Base-by-base conservation (phyloP, 2,797 vertebrate species). In the Microchirus variegatus region DNA sequence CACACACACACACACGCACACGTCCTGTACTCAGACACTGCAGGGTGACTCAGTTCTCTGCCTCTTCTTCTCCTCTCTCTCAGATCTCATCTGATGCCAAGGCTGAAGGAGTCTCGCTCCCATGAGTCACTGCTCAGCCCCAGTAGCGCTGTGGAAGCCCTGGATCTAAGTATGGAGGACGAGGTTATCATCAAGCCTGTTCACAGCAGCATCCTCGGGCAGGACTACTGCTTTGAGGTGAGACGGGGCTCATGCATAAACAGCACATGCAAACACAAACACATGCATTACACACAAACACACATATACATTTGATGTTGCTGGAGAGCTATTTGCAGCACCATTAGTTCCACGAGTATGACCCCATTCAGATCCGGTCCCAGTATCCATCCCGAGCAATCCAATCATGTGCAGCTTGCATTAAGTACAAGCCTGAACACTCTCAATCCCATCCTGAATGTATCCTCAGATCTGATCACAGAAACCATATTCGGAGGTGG, bases 71-170 rank as follows among this genome's bases (percentile, higher is more conserved):
- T 60, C 49, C 19, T 38, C 76, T 38, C 76, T 68, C 48, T 13
- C 79, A 99, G 98, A 96, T 98, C 97, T 93, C 96, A 98, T 96
- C 95, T 98, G 94, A 99, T 99, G 97, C 96, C 96, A 82, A 99
- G 96, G 90, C 94, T 99, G 96, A 99, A 99, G 87, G 97, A 98
- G 93, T 99, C 98, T 4, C 96, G 97, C 82, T 99, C 97, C 84
- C 97, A 99, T 96, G 98, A 99, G 93, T 99, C 97, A 81, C 90
- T 99, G 92, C 97, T 99, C 91, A 98, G 96, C 90, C 98, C 98
- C 87, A 98, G 96, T 86, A 97, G 95, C 40, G 97, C 96, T 15
- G 97, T 96, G 59, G 97, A 98, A 91, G 97, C 97, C 63, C 92
- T 99, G 93, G 98, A 99, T 92, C 94, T 99, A 94, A 99, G 97